A percentile compares a stretch with the other conserved stretches of the same genome.
Evolutionary conservation across 2,113 vertebrate species (phyloP).

Genomic region (Ellobius talpinus): DNA sequence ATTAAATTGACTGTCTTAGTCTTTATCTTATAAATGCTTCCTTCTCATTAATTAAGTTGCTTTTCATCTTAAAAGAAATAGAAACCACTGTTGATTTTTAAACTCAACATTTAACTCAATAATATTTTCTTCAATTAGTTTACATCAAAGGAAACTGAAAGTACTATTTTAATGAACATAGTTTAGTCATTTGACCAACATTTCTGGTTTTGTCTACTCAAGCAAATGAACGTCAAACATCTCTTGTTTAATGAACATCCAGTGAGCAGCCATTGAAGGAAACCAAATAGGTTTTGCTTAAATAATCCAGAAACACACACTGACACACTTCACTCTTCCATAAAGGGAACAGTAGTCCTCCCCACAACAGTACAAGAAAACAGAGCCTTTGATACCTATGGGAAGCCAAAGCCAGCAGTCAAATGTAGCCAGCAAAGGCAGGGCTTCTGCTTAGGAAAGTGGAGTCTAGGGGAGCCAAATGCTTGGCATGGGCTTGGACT

Average conservation of each 20-base stretch:
- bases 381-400: neutral
- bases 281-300: conserved; percentile 56
- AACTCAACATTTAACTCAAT: conserved; percentile 33
- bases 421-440: conserved; percentile 47
- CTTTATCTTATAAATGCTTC: conserved; percentile 27
- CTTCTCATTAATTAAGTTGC: conserved; percentile 32
- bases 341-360: conserved; percentile 6
- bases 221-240: neutral
- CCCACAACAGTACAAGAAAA: neutral
- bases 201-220: conserved; percentile 50
- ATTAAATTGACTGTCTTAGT: neutral
- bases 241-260: conserved; percentile 39
- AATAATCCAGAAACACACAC: conserved; percentile 32
- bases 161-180: conserved; percentile 36
- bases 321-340: conserved; percentile 6
- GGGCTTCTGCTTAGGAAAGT: neutral
- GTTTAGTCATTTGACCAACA: conserved; percentile 12
- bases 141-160: conserved; percentile 27
- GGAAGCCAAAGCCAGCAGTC: conserved; percentile 56
- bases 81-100: conserved; percentile 33
- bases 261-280: neutral
- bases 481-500: neutral
- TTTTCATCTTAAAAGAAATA: conserved; percentile 33
- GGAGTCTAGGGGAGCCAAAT: neutral
- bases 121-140: conserved; percentile 26